phyloP scores from a whole-genome alignment of 2,113 vertebrate genomes.

The Leuciscus idus region DNA sequence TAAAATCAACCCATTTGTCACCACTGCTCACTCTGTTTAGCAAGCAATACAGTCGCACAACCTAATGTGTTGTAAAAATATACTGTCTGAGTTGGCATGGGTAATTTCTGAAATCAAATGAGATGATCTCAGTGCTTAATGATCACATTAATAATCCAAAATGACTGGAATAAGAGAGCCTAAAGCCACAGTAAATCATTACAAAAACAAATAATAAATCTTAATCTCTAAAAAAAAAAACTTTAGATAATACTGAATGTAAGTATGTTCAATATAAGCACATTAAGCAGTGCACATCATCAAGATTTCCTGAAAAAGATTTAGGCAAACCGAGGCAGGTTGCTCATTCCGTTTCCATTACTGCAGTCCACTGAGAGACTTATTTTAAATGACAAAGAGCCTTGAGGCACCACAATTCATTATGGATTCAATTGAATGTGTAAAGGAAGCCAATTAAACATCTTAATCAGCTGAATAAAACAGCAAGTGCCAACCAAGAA shows the following conservation, averaged over 20 bases:
- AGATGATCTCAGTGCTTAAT: neutral
- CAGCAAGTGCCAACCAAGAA: neutral
- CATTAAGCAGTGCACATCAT: neutral
- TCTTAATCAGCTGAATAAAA: conserved; percentile 21
- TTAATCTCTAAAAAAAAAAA: too few species aligned
- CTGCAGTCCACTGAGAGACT: neutral
- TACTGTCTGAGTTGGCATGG: neutral
- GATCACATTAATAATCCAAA: neutral
- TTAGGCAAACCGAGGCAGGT: neutral
- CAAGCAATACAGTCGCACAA: neutral
- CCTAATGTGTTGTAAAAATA: neutral
- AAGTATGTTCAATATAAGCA: neutral
- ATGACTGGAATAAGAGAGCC: neutral
- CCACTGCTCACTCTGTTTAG: conserved; percentile 7
- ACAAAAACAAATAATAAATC: too few species aligned
- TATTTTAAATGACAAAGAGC: conserved; percentile 32
- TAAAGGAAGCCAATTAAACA: conserved; percentile 24
- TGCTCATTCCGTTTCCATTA: neutral
- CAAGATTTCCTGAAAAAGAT: neutral
- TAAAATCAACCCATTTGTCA: conserved; percentile 13
- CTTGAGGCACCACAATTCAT: conserved; percentile 24
- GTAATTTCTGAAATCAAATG: neutral
- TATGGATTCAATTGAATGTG: conserved; percentile 41
- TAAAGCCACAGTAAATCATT: too few species aligned
- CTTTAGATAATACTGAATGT: too few species aligned